Conservation (phyloP, 1,140 invertebrate genomes). For the Panagrolaimus sp. region DNA sequence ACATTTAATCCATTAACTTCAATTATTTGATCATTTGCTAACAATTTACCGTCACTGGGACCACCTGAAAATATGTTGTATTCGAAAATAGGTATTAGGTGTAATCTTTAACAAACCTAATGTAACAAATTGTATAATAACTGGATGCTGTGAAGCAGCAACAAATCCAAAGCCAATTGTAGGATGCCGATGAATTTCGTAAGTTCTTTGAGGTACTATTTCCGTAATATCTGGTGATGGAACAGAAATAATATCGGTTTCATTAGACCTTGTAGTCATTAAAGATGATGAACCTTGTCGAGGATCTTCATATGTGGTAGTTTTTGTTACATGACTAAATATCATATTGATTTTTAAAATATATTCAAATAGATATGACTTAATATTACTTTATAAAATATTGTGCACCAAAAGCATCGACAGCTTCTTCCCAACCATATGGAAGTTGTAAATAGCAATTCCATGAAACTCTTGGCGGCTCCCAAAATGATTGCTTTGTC, state of each 20-base stretch:
- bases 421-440: slow-evolving; percentile 24
- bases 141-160: slow-evolving; percentile 80
- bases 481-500: slow-evolving; percentile 22
- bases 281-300: slow-evolving; percentile 62
- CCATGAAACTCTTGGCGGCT: slow-evolving; percentile 22
- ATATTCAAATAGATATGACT: too few species aligned
- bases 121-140: slow-evolving; percentile 72
- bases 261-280: neutral
- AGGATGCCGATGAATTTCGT: slow-evolving; percentile 23
- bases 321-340: slow-evolving; percentile 77
- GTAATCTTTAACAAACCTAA: slow-evolving; percentile 54
- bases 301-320: slow-evolving; percentile 78
- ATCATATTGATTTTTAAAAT: too few species aligned
- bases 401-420: slow-evolving; percentile 25
- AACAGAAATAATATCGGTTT: slow-evolving; percentile 9
- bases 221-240: neutral
- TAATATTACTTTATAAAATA: slow-evolving; percentile 24
- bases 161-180: slow-evolving; percentile 85
- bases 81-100: neutral
- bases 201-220: slow-evolving; percentile 15
- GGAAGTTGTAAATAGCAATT: slow-evolving; percentile 19
- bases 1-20: slow-evolving; percentile 84
- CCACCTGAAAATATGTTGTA: slow-evolving; percentile 66
- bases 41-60: slow-evolving; percentile 77
- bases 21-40: slow-evolving; percentile 81